Evolutionary conservation across 2,888 invertebrate species (phyloP).

Genomic region (Acanthococcus lagerstroemiae): DNA sequence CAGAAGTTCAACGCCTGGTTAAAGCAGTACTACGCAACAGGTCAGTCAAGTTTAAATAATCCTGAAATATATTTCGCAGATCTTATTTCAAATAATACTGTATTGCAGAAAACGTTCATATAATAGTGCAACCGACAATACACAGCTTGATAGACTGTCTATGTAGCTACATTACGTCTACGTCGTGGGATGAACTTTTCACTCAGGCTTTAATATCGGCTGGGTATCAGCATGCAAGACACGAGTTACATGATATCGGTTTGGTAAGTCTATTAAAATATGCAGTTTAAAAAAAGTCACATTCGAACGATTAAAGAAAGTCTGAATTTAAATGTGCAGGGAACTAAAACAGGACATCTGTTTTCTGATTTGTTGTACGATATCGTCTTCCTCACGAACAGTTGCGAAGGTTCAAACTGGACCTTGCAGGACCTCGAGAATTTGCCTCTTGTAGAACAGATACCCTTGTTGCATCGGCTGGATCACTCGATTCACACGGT

Average conservation of each 20-base stretch:
- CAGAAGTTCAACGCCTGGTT: constrained; percentile 27
- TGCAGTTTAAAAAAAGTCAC: not conserved
- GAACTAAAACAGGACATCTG: constrained; percentile 50
- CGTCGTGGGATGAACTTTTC: constrained; percentile 66
- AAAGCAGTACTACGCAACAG: constrained; percentile 15
- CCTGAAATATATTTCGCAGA: too few relatives aligned
- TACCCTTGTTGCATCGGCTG: constrained; percentile 62
- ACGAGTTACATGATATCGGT: constrained; percentile 33
- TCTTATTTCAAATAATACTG: not conserved
- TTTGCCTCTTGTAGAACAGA: constrained; percentile 70
- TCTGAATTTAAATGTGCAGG: constrained; percentile 42
- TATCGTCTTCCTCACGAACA: constrained; percentile 60
- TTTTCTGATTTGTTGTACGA: constrained; percentile 59
- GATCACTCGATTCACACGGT: constrained; percentile 55
- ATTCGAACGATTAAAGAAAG: not conserved
- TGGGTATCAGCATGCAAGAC: constrained; percentile 40
- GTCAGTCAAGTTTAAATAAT: too few relatives aligned
- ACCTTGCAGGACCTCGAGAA: constrained; percentile 50
- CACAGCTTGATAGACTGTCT: constrained; percentile 66
- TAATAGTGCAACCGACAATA: constrained; percentile 58
- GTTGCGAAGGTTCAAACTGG: constrained; percentile 64
- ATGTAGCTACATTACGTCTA: constrained; percentile 66
- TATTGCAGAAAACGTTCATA: constrained; percentile 47
- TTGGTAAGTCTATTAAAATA: constrained; percentile 32
- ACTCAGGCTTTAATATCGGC: constrained; percentile 47